These are phyloP conservation scores for Oxystoma pomonae DNA, from an alignment of 2,888 invertebrate species.

Conservation along the genomic window DNA sequence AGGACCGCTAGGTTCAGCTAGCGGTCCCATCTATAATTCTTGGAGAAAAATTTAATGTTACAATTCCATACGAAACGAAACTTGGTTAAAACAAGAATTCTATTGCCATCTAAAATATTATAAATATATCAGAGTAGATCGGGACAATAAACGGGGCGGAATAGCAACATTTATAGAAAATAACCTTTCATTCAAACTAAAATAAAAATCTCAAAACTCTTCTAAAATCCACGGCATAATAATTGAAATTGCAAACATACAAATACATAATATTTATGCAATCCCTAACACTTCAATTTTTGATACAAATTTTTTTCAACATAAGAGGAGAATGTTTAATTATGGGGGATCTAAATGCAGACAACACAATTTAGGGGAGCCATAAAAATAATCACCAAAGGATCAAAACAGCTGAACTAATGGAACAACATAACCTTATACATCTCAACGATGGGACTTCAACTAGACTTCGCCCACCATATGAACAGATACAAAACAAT, in stretches of 20 bases:
- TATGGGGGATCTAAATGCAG: neutral
- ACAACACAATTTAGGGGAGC: neutral
- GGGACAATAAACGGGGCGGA: neutral
- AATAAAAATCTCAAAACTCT: neutral
- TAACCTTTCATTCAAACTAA: neutral
- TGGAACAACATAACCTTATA: neutral
- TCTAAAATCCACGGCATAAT: neutral
- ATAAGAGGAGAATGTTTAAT: too few relatives aligned
- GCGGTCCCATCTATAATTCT: too few relatives aligned
- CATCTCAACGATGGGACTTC: neutral
- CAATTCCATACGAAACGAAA: neutral
- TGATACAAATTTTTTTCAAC: too few relatives aligned
- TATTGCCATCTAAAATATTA: neutral
- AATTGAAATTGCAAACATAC: neutral
- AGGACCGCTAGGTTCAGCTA: too few relatives aligned
- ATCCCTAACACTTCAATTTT: too few relatives aligned
- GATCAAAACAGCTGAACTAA: neutral
- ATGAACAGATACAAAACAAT: too few relatives aligned
- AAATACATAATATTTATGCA: neutral
- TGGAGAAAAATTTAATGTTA: too few relatives aligned
- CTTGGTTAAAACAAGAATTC: neutral
- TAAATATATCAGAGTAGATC: neutral
- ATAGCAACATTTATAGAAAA: neutral
- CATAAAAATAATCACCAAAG: neutral
- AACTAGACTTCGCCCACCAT: neutral